Conservation (phyloP, 1,140 invertebrate species). For the Drosophila quadrilineata region DNA sequence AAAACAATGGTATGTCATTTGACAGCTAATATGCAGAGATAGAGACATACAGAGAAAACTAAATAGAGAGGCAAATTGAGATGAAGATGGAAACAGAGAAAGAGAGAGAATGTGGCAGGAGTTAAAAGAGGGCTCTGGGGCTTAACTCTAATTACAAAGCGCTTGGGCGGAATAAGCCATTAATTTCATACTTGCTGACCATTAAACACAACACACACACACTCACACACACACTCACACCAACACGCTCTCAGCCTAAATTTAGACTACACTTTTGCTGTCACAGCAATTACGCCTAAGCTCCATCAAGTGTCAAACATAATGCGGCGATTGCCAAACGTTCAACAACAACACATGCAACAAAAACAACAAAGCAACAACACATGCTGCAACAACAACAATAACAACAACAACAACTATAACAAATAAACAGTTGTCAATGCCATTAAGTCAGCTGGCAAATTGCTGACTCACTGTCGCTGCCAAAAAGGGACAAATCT, state of each 20-base stretch:
- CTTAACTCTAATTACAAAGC: constrained; percentile 47
- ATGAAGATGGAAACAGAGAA: constrained; percentile 66
- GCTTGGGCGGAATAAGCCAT: constrained; percentile 55
- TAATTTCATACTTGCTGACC: constrained; percentile 73
- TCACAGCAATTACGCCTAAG: constrained; percentile 71
- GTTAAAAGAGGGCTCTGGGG: too few species aligned
- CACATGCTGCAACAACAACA: constrained; percentile 21
- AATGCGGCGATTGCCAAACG: constrained; percentile 49
- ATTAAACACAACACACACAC: too few species aligned
- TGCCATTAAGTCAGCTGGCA: constrained; percentile 64
- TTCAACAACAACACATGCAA: constrained; percentile 19
- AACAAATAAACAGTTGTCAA: constrained; percentile 66
- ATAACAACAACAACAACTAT: constrained; percentile 38
- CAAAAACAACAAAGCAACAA: neutral
- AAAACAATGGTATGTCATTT: constrained; percentile 11
- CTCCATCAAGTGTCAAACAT: constrained; percentile 72
- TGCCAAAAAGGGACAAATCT: constrained; percentile 65
- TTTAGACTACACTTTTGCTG: too few species aligned
- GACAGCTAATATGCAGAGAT: constrained; percentile 4
- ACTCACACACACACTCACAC: too few species aligned
- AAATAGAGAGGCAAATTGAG: constrained; percentile 46
- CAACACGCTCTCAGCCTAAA: too few species aligned
- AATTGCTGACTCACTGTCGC: constrained; percentile 57
- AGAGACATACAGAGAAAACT: constrained; percentile 15
- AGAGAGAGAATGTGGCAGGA: constrained; percentile 5